Base-by-base conservation (phyloP, 2,797 vertebrate genomes). In the Eptatretus atami region DNA sequence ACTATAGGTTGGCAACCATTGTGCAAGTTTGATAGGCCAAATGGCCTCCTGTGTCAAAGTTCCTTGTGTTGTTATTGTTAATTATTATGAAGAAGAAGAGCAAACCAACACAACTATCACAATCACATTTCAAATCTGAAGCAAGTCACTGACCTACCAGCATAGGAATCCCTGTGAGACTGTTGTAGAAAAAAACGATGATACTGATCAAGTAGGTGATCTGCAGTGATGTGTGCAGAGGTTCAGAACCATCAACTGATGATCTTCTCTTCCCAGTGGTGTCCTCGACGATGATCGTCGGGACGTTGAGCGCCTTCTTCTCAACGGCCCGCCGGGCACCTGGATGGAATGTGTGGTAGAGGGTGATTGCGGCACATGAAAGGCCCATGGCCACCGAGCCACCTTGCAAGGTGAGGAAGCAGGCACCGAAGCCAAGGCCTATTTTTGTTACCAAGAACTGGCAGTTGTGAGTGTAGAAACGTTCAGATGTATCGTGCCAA, bases 371-470 rank as follows among this genome's bases (percentile, higher is more conserved):
- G 0, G 83, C 82, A 73, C 86, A 92, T 68, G 82, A 77, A 64
- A 80, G 74, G 0, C 86, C 86, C 79, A 82, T 82, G 63, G 78
- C 76, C 67, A 92, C 75, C 2, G 84, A 85, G 67, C 86, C 85
- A 0, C 83, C 80, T 64, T 87, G 81, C 69, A 92, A 74, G 67
- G 88, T 76, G 70, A 92, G 75, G 72, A 92, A 92, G 74, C 86
- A 90, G 66, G 87, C 83, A 0, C 86, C 82, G 1, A 90, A 92
- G 71, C 86, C 86, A 69, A 92, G 77, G 68, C 86, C 86, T 0
- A 92, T 90, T 76, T 92, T 84, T 0, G 79, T 87, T 70, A 85
- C 84, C 2, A 92, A 80, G 74, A 92, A 92, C 67, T 79, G 80
- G 73, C 86, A 92, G 76, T 87, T 82, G 0, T 78, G 76, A 64